A percentile compares a stretch with the other conserved stretches of the same genome.
Conservation (phyloP, 2,888 invertebrate genomes). For the Pseudococcus viburni region DNA sequence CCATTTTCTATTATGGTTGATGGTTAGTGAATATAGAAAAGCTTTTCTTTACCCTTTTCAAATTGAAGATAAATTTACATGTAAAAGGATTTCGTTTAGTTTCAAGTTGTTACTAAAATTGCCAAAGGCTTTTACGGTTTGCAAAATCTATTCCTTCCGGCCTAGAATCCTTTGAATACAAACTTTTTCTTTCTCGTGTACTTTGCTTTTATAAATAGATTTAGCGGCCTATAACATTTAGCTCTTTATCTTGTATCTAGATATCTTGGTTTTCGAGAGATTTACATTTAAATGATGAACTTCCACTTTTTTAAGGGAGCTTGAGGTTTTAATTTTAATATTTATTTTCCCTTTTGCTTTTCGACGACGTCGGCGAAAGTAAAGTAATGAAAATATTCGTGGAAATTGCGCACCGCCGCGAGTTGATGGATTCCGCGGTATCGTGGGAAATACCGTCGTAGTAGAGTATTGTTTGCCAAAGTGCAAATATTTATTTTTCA, state of each 20-base stretch:
- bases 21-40: slow-evolving; percentile 52
- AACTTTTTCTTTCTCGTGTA: slow-evolving; percentile 64
- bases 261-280: slow-evolving; percentile 56
- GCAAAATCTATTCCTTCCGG: slow-evolving; percentile 64
- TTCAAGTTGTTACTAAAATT: slow-evolving; percentile 63
- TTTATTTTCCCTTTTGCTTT: not conserved
- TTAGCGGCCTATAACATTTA: slow-evolving; percentile 58
- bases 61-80: slow-evolving; percentile 65
- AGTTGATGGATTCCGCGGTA: not conserved
- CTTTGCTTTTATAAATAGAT: slow-evolving; percentile 65
- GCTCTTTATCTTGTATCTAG: slow-evolving; percentile 38
- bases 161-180: slow-evolving; percentile 63
- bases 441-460: not conserved
- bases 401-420: not conserved
- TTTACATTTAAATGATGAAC: slow-evolving; percentile 64
- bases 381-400: slow-evolving; percentile 21
- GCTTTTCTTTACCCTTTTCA: slow-evolving; percentile 56
- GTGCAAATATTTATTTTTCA: not conserved
- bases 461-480: not conserved
- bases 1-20: slow-evolving; percentile 55
- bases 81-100: slow-evolving; percentile 66
- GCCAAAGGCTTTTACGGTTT: slow-evolving; percentile 63
- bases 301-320: slow-evolving; percentile 40
- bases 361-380: not conserved
- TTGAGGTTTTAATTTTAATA: slow-evolving; percentile 37